A percentile compares a stretch with the other conserved stretches of the same genome.
Evolutionary conservation across 1,140 invertebrate species (phyloP).

Genomic region (Papilio aristodemus): DNA sequence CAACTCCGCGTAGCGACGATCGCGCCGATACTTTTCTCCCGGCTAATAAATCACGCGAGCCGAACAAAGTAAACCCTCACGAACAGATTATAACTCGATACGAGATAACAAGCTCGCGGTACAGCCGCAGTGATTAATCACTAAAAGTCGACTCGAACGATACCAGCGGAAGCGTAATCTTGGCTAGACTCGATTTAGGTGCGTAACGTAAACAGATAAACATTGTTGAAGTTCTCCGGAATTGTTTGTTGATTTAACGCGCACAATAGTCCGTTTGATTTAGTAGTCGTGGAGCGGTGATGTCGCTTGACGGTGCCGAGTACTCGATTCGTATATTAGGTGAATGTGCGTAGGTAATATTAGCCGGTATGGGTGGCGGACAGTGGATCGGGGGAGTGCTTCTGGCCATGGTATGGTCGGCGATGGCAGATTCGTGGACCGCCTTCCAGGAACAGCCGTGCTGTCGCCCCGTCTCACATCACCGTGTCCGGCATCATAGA

Average conservation of each 20-base stretch:
- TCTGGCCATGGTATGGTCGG: conserved; percentile 55
- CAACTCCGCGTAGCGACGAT: conserved; percentile 57
- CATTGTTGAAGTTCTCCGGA: conserved; percentile 68
- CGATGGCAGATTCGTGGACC: conserved; percentile 72
- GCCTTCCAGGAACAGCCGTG: conserved; percentile 77
- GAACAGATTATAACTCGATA: conserved; percentile 70
- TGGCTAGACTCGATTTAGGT: conserved; percentile 61
- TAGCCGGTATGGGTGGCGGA: conserved; percentile 49
- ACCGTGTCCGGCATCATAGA: conserved; percentile 74
- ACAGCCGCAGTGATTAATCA: conserved; percentile 66
- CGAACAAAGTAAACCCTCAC: conserved; percentile 64
- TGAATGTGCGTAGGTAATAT: conserved; percentile 59
- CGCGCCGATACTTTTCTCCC: conserved; percentile 59
- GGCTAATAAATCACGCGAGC: conserved; percentile 69
- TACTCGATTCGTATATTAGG: conserved; percentile 47
- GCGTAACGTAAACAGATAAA: conserved; percentile 73
- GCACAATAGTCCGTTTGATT: conserved; percentile 50
- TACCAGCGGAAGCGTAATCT: conserved; percentile 63
- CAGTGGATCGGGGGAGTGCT: conserved; percentile 60
- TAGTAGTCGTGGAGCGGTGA: conserved; percentile 46
- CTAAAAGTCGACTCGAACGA: conserved; percentile 60
- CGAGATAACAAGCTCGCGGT: conserved; percentile 65
- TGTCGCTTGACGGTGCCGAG: conserved; percentile 40
- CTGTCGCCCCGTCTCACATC: conserved; percentile 69
- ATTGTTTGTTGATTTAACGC: conserved; percentile 65